These are phyloP conservation scores for Saccostrea glomerata DNA, from an alignment of 1,140 invertebrate genomes.

Conservation along the genomic window DNA sequence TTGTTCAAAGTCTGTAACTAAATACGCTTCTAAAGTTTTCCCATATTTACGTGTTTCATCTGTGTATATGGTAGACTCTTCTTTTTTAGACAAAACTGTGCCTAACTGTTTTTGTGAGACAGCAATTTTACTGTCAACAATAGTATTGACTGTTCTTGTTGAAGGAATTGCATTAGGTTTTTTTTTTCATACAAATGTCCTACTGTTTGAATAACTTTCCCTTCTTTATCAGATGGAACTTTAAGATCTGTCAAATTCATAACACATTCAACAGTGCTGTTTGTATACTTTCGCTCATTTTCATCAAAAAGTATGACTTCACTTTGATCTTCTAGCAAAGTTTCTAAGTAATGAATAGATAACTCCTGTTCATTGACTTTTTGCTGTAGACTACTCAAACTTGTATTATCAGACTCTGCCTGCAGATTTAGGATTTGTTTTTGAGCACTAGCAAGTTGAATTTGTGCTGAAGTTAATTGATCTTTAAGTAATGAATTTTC, in stretches of 20 bases:
- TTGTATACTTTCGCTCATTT: constrained; percentile 34
- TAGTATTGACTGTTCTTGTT: too few species aligned
- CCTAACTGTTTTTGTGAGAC: too few species aligned
- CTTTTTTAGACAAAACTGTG: too few species aligned
- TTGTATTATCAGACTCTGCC: too few species aligned
- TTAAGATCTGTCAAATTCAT: constrained; percentile 46
- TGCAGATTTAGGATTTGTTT: too few species aligned
- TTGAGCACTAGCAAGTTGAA: neutral
- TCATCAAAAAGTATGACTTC: constrained; percentile 26
- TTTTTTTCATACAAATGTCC: constrained; percentile 43
- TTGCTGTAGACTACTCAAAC: neutral
- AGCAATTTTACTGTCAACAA: too few species aligned
- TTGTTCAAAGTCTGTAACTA: too few species aligned
- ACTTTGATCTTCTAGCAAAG: constrained; percentile 15
- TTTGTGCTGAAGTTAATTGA: neutral
- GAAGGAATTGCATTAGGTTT: constrained; percentile 41
- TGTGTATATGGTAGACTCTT: too few species aligned
- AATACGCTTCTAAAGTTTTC: too few species aligned
- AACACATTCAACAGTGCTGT: constrained; percentile 28
- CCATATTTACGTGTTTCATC: too few species aligned
- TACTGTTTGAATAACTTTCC: constrained; percentile 51
- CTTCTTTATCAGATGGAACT: constrained; percentile 46
- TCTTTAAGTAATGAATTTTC: neutral
- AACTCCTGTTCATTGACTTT: neutral
- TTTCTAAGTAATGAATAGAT: constrained; percentile 29